phyloP scores from a whole-genome alignment of 1,140 invertebrate species.

The Leptopilina clavipes region DNA sequence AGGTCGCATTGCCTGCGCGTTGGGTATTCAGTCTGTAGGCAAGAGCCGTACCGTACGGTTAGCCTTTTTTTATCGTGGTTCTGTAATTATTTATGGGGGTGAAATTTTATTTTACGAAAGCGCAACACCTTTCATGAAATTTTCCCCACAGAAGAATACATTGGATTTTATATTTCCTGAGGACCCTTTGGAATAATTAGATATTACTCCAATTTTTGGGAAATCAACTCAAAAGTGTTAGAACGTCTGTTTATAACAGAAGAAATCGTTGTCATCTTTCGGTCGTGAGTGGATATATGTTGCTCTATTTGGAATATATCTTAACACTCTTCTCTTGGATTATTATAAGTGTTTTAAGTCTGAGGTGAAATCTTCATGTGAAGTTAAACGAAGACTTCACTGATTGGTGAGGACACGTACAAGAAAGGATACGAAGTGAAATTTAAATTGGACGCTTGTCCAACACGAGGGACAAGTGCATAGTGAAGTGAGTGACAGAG shows the following conservation, averaged over 20 bases:
- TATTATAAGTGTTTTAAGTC: constrained; percentile 12
- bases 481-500: constrained; percentile 62
- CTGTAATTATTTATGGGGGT: background rate
- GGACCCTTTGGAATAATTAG: background rate
- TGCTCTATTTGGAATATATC: background rate
- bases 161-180: too few relatives aligned
- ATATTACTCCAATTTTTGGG: too few relatives aligned
- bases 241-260: background rate
- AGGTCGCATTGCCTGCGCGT: constrained; percentile 68
- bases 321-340: background rate
- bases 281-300: background rate
- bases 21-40: constrained; percentile 69
- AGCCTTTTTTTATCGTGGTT: constrained; percentile 38
- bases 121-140: background rate
- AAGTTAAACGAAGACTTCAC: background rate
- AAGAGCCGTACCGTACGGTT: constrained; percentile 66
- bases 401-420: background rate
- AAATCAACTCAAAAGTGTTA: background rate
- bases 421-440: constrained; percentile 16
- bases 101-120: background rate
- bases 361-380: background rate
- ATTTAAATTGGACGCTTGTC: constrained; percentile 44
- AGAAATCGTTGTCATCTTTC: background rate
- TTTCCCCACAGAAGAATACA: too few relatives aligned
- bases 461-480: constrained; percentile 45